Evolutionary conservation across 2,113 vertebrate genomes (phyloP).

Genomic region (Aptenodytes patagonicus): DNA sequence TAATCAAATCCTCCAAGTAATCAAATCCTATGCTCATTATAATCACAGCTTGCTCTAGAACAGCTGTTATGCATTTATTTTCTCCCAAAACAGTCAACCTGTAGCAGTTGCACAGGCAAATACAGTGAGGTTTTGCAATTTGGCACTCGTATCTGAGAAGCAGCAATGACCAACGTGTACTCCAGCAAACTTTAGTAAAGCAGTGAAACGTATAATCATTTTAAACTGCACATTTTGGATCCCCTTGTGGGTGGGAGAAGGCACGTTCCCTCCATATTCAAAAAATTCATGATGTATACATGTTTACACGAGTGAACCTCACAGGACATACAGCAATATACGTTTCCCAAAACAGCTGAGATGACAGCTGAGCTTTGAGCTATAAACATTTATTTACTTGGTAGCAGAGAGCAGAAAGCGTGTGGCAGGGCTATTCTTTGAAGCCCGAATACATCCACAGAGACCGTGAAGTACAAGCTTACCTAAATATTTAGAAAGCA

Average conservation of each 20-base stretch:
- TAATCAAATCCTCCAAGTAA: neutral
- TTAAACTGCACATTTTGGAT: accelerated
- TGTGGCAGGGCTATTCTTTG: neutral
- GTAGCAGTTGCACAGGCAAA: neutral
- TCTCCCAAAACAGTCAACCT: neutral
- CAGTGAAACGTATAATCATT: accelerated
- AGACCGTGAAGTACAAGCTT: accelerated
- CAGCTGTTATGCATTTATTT: neutral
- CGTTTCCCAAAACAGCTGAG: neutral
- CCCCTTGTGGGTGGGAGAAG: neutral
- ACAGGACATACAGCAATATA: accelerated
- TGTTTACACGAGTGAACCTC: neutral
- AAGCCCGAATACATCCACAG: accelerated
- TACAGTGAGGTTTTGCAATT: neutral
- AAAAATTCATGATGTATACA: no score
- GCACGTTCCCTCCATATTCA: accelerated
- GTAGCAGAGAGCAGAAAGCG: neutral
- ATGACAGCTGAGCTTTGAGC: neutral
- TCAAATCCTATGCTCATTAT: accelerated
- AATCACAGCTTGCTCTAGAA: neutral
- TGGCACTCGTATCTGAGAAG: accelerated
- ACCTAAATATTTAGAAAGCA: accelerated
- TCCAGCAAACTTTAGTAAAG: neutral
- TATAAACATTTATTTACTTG: neutral
- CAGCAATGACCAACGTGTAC: accelerated